phyloP scores from a whole-genome alignment of 2,888 invertebrate species.

The Metallyticus violacea region DNA sequence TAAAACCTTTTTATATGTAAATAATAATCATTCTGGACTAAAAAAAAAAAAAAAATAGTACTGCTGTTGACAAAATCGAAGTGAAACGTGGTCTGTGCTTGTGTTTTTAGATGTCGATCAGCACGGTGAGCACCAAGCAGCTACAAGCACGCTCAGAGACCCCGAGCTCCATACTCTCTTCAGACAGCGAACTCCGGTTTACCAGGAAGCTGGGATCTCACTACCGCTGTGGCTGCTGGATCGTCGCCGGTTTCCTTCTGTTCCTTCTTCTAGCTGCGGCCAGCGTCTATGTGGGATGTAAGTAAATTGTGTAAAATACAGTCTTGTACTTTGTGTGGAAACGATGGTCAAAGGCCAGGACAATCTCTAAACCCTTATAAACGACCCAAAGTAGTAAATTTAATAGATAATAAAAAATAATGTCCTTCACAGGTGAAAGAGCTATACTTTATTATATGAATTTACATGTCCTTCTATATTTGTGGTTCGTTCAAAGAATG shows the following conservation, averaged over 20 bases:
- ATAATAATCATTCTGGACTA: no score
- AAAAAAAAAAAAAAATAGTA: no score
- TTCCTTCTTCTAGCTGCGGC: conserved; percentile 69
- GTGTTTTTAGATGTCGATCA: conserved; percentile 52
- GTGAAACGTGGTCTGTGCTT: neutral
- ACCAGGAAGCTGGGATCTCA: conserved; percentile 77
- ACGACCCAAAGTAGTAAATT: no score
- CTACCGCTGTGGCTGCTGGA: conserved; percentile 83
- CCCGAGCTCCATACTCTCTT: conserved; percentile 78
- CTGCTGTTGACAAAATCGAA: neutral
- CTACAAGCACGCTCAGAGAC: conserved; percentile 52
- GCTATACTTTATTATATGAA: no score
- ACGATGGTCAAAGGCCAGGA: no score
- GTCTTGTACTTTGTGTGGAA: no score
- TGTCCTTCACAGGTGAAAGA: no score
- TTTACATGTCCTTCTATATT: no score
- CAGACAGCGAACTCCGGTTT: conserved; percentile 86
- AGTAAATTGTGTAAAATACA: conserved; percentile 49
- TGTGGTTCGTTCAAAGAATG: no score
- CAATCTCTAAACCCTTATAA: no score
- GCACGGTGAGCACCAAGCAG: conserved; percentile 50
- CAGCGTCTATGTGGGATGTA: conserved; percentile 65
- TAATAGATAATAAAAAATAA: no score
- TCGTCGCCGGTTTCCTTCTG: conserved; percentile 78
- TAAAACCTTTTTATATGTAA: no score